phyloP scores from a whole-genome alignment of 2,797 vertebrate species.

The Pelodytes ibericus region DNA sequence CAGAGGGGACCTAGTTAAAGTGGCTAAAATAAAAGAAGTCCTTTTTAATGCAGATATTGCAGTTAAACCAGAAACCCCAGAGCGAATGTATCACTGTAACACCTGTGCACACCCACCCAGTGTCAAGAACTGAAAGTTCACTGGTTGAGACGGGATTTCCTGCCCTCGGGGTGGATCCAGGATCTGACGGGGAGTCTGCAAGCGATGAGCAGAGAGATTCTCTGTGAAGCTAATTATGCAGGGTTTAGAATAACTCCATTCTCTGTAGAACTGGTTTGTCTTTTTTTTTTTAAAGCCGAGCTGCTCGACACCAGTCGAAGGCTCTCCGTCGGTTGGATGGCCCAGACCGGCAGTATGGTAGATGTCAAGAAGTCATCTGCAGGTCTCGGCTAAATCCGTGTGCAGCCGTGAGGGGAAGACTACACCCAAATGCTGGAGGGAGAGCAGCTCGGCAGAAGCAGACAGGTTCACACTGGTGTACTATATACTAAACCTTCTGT shows the following conservation, averaged over 20 bases:
- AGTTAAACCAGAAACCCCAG: too few relatives aligned
- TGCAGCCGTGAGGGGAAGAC: background rate
- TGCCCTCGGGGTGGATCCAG: background rate
- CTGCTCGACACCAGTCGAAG: background rate
- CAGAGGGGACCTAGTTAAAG: too few relatives aligned
- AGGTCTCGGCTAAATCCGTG: conserved; percentile 8
- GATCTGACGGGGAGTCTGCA: background rate
- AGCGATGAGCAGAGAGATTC: background rate
- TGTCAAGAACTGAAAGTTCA: too few relatives aligned
- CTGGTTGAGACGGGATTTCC: background rate
- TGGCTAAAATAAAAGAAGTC: too few relatives aligned
- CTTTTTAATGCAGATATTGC: too few relatives aligned
- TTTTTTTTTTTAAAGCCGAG: background rate
- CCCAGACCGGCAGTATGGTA: background rate
- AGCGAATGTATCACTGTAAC: too few relatives aligned
- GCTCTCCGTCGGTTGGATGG: conserved; percentile 4
- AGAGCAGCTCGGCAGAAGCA: background rate
- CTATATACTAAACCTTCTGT: background rate
- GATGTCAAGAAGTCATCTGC: conserved; percentile 1
- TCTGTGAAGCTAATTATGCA: conserved; percentile 3
- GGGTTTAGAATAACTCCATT: background rate
- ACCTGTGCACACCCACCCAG: too few relatives aligned
- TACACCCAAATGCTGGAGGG: conserved; percentile 32
- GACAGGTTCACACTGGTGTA: conserved; percentile 3
- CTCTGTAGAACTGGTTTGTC: conserved; percentile 38